Evolutionary conservation across 2,113 vertebrate genomes (phyloP).

Genomic region (Sarotherodon lohbergeri): DNA sequence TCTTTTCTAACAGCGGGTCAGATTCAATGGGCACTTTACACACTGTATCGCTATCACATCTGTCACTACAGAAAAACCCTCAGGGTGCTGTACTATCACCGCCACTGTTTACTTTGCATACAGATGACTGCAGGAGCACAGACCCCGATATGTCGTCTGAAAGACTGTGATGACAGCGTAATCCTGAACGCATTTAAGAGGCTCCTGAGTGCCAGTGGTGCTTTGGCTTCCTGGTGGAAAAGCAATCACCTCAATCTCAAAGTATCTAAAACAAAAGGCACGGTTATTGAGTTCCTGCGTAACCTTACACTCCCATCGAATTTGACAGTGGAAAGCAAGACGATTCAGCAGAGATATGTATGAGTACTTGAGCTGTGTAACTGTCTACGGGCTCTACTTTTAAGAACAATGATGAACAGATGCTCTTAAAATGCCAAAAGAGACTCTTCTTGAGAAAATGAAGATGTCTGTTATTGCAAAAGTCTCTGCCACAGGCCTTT

Average conservation of each 20-base stretch:
- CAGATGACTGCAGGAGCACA: not conserved
- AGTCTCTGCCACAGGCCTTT: not conserved
- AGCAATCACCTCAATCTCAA: conserved; percentile 15
- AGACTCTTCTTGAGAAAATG: not conserved
- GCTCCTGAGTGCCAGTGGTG: not conserved
- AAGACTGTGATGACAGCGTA: conserved; percentile 4
- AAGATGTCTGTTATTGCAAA: conserved; percentile 12
- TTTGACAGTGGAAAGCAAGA: not conserved
- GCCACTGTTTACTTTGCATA: conserved; percentile 33
- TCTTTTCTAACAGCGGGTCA: conserved; percentile 6
- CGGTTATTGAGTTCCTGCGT: not conserved
- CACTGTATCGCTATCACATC: conserved; percentile 17
- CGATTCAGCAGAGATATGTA: not conserved
- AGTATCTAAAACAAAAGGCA: conserved; percentile 25
- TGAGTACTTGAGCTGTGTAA: not conserved
- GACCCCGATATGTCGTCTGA: not conserved
- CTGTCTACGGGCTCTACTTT: not conserved
- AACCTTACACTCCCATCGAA: conserved; percentile 1
- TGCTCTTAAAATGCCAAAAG: not conserved
- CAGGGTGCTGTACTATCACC: not conserved
- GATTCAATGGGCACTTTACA: not conserved
- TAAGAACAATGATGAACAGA: conserved; percentile 2
- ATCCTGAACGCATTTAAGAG: conserved; percentile 14
- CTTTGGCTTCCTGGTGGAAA: conserved; percentile 7
- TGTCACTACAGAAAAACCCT: not conserved